phyloP scores from a whole-genome alignment of 2,888 invertebrate species.

The Gryllus longicercus region DNA sequence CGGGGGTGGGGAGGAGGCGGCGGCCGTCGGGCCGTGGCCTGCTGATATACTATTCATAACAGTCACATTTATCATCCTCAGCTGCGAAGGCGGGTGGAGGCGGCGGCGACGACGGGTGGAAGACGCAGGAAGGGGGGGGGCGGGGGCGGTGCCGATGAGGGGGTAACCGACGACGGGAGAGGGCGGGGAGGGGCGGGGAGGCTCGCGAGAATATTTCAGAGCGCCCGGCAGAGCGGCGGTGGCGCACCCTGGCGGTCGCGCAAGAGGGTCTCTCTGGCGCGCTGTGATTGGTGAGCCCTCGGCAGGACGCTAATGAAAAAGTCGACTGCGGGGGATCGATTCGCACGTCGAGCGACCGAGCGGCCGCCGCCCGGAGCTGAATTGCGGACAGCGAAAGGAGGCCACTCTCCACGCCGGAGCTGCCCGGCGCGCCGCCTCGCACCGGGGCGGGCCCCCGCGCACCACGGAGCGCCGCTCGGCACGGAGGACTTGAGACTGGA shows the following conservation, averaged over 20 bases:
- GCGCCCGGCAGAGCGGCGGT: not conserved
- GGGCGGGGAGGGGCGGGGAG: not conserved
- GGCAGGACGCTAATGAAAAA: not conserved
- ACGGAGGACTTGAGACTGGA: too few relatives aligned
- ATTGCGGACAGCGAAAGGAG: too few relatives aligned
- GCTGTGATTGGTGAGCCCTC: constrained; percentile 2
- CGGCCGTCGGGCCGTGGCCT: constrained; percentile 17
- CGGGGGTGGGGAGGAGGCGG: not conserved
- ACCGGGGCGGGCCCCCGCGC: too few relatives aligned
- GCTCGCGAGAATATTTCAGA: not conserved
- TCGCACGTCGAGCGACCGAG: too few relatives aligned
- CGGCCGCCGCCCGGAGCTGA: too few relatives aligned
- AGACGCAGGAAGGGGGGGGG: not conserved
- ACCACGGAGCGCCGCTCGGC: too few relatives aligned
- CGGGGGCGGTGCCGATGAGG: not conserved
- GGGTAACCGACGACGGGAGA: not conserved
- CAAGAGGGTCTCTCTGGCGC: not conserved
- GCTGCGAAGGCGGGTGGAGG: not conserved
- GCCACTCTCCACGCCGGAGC: too few relatives aligned
- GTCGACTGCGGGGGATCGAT: not conserved
- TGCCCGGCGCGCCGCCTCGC: too few relatives aligned
- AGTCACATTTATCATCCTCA: constrained; percentile 17
- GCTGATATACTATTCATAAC: constrained; percentile 17
- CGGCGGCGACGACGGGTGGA: not conserved
- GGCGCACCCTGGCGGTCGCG: too few relatives aligned